Evolutionary conservation across 2,113 vertebrate species (phyloP), one percentile per base, ranked within the genome.

Genomic region (Ahaetulla prasina): DNA sequence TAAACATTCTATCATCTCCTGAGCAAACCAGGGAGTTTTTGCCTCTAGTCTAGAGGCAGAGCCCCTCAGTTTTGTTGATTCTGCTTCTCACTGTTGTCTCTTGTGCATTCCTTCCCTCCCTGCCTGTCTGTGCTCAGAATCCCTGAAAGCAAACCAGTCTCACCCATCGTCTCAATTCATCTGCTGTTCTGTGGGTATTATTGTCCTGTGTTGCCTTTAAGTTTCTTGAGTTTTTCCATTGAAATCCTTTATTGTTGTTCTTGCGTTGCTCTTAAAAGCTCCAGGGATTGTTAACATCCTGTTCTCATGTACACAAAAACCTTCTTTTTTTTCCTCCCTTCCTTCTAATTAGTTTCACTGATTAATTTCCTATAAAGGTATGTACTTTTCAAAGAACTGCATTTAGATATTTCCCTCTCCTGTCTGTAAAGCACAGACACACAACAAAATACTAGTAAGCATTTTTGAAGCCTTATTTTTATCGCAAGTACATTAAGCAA

Each of bases 351-450:
- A 96, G 96, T 90, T 86, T 93, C 95, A 95, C 47, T 92, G 86
- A 97, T 95, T 96, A 90, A 95, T 96, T 96, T 95, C 93, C 96
- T 88, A 93, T 94, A 89, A 96, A 96, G 94, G 96, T 97, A 96
- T 85, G 92, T 95, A 96, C 89, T 45, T 90, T 97, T 95, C 96
- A 85, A 94, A 95, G 92, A 94, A 96, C 94, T 96, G 96, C 96
- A 96, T 89, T 85, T 92, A 95, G 93, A 92, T 89, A 23, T 22
- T 85, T 25, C 92, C 92, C 92, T 10, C 91, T 63, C 60, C 85
- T n/a, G 95, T 87, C 91, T 90, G 92, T 90, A 96, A 95, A 85
- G 90, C n/a, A 95, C 53, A 90, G 35, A 89, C 27, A 4, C 57
- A 30, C 27, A 60, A 60, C 57, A 30, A 25, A 52, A 45, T 27